Evolutionary conservation across 2,113 vertebrate species (phyloP), one percentile per base, ranked within the genome.

Genomic region (Melanerpes formicivorus): DNA sequence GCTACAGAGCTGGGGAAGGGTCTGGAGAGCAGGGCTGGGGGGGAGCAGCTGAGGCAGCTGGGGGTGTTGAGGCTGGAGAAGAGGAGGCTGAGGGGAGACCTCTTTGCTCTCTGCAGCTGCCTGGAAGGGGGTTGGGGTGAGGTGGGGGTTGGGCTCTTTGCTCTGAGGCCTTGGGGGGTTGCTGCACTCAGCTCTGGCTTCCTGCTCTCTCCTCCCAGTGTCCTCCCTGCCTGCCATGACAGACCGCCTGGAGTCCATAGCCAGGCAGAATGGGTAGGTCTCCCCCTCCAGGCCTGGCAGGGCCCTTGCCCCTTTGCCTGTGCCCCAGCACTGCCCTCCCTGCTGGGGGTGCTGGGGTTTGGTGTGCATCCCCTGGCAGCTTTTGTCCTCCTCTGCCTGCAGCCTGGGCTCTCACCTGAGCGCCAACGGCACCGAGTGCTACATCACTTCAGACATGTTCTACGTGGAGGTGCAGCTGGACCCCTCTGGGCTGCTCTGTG

Each of bases 371-470:
- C 96, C 58, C 50, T 34, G 48, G 65, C 1, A 7, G 9, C 30
- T 42, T 80, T 15, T 90, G 26, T n/a, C 72, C 30, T 32, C 37
- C 62, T 87, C 79, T 91, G 89, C 27, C 55, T 88, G 23, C 54
- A 99, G 99, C 97, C 98, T 99, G 56, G 98, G 98, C 19, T 99
- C 99, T 86, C 99, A 99, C 95, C 98, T 99, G 93, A 99, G 99
- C 58, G 98, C 99, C 14, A 99, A 98, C 25, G 99, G 98, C 91
- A 99, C 99, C 19, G 99, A 99, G 96, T 99, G 99, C 88, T 99
- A 99, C 98, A 99, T 99, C 97, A 99, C 99, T 54, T 99, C 99
- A 4, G 99, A 99, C 97, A 99, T 99, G 98, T 99, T 99, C 95
- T 99, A 99, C n/a, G 98, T 99, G 94, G 99, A 99, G 90, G 99